Base-by-base conservation (phyloP, 1,140 invertebrate species). In the Hesperophylax magnus region DNA sequence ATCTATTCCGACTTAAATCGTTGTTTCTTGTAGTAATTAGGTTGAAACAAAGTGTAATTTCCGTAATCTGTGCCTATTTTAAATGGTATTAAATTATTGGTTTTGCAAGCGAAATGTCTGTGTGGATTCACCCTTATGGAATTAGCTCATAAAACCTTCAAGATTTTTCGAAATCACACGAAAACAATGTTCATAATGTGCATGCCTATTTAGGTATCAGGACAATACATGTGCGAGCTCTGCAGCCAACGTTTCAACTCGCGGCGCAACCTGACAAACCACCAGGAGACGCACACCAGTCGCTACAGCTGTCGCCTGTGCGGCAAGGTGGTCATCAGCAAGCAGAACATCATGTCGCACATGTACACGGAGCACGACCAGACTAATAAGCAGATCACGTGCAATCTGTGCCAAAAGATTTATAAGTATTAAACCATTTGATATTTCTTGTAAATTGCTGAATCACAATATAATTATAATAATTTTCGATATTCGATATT, bases 341-440 rank as follows among this genome's bases (percentile, higher is more conserved):
- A 81, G 27, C 82, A 83, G 22, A 83, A 81, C 53, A 81, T 83
- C 31, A 83, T 83, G 79, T 77, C 72, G 1, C 82, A 83, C 54
- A 81, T 83, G 79, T 81, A 81, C 77, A 81, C 82, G 14, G 82
- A 81, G 63, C 82, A 83, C 60, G 79, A 83, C 22, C 47, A 76
- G 58, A 72, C 82, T 7, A 69, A 83, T 34, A 79, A 79, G 27
- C 67, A 60, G 31, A 63, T 83, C 1, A 77, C 76, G 34, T 83
- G 82, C 65, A 61, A 81, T 24, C 31, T 81, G 6, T 83, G 82
- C 58, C 52, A 79, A 6, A 83, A 79, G 56, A 77, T 58, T 22
- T 83, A 81, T 52, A 83, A 83, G 81, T 82, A 24, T 27, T 39
- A 47, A 47, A 9, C 11, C 39, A 47, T 47, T 47, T 11, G 11